Conservation (phyloP, 2,797 vertebrate genomes). For the Tapera naevia region DNA sequence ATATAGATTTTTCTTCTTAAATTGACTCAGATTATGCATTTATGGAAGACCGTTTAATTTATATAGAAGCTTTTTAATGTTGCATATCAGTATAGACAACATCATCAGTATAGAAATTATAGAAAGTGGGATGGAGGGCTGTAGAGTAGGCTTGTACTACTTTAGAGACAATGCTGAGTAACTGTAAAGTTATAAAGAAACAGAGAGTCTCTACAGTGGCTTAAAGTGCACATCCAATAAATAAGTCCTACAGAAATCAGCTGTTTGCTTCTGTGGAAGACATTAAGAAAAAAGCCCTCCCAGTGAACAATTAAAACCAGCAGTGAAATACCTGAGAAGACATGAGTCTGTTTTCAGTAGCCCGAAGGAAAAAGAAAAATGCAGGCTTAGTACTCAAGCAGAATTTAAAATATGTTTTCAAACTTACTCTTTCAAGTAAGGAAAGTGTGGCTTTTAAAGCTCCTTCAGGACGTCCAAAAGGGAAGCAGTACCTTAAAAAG, state of each 20-base stretch:
- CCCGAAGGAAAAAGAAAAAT: neutral
- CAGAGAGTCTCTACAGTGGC: neutral
- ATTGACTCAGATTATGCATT: neutral
- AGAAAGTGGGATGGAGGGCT: neutral
- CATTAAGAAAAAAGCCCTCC: neutral
- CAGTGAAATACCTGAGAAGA: neutral
- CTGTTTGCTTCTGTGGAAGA: neutral
- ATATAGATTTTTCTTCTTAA: neutral
- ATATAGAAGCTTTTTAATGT: neutral
- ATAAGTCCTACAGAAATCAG: neutral
- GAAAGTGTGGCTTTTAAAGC: conserved; percentile 96
- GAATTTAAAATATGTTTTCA: neutral
- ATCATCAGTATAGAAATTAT: neutral
- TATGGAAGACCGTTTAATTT: neutral
- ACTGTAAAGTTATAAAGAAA: neutral
- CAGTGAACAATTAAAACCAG: neutral
- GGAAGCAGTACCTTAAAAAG: conserved; percentile 92
- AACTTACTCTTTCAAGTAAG: conserved; percentile 91
- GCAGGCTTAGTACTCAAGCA: neutral
- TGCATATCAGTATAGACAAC: neutral
- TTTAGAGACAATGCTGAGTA: neutral
- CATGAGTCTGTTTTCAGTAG: neutral
- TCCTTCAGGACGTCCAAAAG: conserved; percentile 96
- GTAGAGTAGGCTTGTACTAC: neutral
- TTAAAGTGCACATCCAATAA: neutral